Percentiles rank a stretch among this genome's conserved stretches.
Evolutionary conservation across 1,140 invertebrate species (phyloP).

Genomic region (Popillia japonica): DNA sequence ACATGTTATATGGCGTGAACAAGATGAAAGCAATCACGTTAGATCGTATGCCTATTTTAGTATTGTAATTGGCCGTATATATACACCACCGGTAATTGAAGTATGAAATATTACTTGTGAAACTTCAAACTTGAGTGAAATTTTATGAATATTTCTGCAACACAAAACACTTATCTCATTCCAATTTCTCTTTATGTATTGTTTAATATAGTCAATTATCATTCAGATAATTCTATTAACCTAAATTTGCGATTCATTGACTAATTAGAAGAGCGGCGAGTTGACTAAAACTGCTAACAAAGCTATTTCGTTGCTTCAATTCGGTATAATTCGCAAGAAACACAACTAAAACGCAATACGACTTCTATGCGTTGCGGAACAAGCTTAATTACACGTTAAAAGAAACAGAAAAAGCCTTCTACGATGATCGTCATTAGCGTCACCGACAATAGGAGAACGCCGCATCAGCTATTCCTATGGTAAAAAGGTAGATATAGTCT

Average conservation of each 20-base stretch:
- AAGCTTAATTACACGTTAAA: slow-evolving; percentile 31
- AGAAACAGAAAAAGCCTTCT: not conserved
- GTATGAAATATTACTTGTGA: too few relatives aligned
- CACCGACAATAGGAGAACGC: not conserved
- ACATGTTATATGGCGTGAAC: not conserved
- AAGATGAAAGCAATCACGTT: slow-evolving; percentile 5
- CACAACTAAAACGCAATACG: not conserved
- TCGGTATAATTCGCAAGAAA: slow-evolving; percentile 1
- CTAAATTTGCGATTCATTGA: not conserved
- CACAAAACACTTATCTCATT: too few relatives aligned
- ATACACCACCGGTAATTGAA: not conserved
- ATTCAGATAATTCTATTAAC: not conserved
- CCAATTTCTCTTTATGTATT: too few relatives aligned
- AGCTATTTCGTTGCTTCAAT: not conserved
- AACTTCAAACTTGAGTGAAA: too few relatives aligned
- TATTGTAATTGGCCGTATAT: not conserved
- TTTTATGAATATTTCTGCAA: too few relatives aligned
- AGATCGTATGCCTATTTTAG: too few relatives aligned
- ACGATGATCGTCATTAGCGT: not conserved
- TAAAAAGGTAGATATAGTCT: not conserved
- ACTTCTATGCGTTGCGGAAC: not conserved
- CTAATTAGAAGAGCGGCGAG: not conserved
- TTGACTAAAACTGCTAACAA: not conserved
- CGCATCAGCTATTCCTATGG: not conserved
- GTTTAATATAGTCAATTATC: not conserved